A percentile compares a stretch with the other conserved stretches of the same genome.
Conservation (phyloP, 1,140 invertebrate species). For the Thereuonema tuberculata region DNA sequence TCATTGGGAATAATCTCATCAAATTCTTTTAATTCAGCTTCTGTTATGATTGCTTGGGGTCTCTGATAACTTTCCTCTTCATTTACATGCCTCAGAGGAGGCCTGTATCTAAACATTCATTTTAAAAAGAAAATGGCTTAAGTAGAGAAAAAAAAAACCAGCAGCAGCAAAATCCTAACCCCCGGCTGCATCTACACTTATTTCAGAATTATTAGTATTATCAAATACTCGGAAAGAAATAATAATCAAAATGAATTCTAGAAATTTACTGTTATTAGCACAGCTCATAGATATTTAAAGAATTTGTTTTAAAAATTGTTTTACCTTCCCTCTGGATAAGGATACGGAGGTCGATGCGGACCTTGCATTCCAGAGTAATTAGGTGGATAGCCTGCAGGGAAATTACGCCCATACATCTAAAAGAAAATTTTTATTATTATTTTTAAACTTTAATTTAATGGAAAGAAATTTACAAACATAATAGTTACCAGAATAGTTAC, state of each 20-base stretch:
- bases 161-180: no score
- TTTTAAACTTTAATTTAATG: not conserved
- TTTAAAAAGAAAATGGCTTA: not conserved
- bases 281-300: not conserved
- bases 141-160: no score
- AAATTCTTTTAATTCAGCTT: slow-evolving; percentile 79
- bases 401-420: slow-evolving; percentile 28
- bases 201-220: no score
- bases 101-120: not conserved
- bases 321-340: slow-evolving; percentile 30
- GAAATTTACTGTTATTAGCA: no score
- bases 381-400: slow-evolving; percentile 24
- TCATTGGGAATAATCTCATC: slow-evolving; percentile 67
- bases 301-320: not conserved
- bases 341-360: slow-evolving; percentile 24
- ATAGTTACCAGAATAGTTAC: not conserved
- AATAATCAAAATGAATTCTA: no score
- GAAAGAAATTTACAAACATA: no score
- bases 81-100: slow-evolving; percentile 15
- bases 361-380: slow-evolving; percentile 28
- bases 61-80: slow-evolving; percentile 40
- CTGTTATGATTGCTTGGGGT: slow-evolving; percentile 66
- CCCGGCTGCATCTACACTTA: no score
- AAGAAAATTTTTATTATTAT: no score
- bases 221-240: no score